Base-by-base conservation (phyloP, 2,113 vertebrate species). In the Cyrtonyx montezumae region DNA sequence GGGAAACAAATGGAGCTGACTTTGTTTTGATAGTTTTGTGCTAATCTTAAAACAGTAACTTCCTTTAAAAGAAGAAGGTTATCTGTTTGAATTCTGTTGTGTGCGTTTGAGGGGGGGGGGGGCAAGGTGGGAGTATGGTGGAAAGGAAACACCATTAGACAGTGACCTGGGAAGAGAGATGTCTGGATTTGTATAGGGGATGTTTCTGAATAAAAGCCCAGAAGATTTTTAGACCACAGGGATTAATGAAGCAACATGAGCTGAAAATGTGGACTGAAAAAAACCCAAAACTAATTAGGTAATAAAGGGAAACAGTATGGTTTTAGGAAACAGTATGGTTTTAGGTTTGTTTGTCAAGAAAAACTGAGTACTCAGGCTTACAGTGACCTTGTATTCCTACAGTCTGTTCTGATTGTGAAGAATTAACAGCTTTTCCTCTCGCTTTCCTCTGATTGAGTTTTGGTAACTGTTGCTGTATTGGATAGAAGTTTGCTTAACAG, bases 21-120 rank as follows among this genome's bases (percentile, higher is more conserved):
- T 56, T 81, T 58, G 13, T 42, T 68, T 19, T 20, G 13, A 8
- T 32, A 37, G 15, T 53, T 92, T 63, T 75, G 25, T 65, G 11
- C 49, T 34, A 25, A 28, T 56, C 28, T 37, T 81, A 61, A 56
- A 53, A 58, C 6, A 42, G 19, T 65, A 65, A 20, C 40, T 8
- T 63, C 42, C 42, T 84, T 66, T 87, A 58, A 73, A 84, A 68
- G 63, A 55, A 48, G 40, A n/a, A n/a, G n/a, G n/a, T n/a, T n/a
- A n/a, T 79, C 5, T 46, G 15, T 82, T 85, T n/a, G 25, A 85
- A n/a, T 80, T 77, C n/a, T 80, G 6, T 1, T 66, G 23, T 0
- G 8, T 61, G 58, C 58, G 21, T 0, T 23, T 36, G 58, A 34
- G 34, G 34, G 0, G 34, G n/a, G 9, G 37, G 37, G 37, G 37